Conservation (phyloP, 2,888 invertebrate genomes). For the Galeruca laticollis region DNA sequence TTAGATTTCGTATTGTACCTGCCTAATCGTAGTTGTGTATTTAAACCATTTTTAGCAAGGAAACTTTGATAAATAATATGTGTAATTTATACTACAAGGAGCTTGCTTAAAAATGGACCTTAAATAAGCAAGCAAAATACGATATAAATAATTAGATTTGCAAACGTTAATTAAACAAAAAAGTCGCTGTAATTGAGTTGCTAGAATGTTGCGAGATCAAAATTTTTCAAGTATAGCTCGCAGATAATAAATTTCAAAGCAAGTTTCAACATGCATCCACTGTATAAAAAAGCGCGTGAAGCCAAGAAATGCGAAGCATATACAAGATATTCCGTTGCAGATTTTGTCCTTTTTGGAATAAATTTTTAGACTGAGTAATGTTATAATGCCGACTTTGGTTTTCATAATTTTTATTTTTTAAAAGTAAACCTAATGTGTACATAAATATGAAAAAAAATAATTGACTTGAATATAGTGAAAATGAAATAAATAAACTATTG, state of each 20-base stretch:
- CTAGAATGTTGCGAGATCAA: conserved; percentile 69
- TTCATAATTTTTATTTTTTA: not conserved
- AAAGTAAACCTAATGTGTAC: not conserved
- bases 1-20: conserved; percentile 22
- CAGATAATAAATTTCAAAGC: conserved; percentile 34
- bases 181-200: conserved; percentile 66
- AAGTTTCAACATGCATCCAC: conserved; percentile 50
- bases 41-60: not conserved
- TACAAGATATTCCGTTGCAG: conserved; percentile 13
- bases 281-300: conserved; percentile 30
- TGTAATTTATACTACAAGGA: not conserved
- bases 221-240: conserved; percentile 38
- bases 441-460: not conserved
- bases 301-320: conserved; percentile 34
- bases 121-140: conserved; percentile 48
- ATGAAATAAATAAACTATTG: too few species aligned
- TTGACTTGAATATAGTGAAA: too few species aligned
- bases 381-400: not conserved
- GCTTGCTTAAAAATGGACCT: not conserved
- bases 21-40: not conserved
- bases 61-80: not conserved
- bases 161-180: conserved; percentile 44
- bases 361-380: not conserved
- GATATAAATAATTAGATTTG: conserved; percentile 45
- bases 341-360: not conserved